Base-by-base conservation (phyloP, 1,140 invertebrate genomes). In the Cecropterus lyciades region DNA sequence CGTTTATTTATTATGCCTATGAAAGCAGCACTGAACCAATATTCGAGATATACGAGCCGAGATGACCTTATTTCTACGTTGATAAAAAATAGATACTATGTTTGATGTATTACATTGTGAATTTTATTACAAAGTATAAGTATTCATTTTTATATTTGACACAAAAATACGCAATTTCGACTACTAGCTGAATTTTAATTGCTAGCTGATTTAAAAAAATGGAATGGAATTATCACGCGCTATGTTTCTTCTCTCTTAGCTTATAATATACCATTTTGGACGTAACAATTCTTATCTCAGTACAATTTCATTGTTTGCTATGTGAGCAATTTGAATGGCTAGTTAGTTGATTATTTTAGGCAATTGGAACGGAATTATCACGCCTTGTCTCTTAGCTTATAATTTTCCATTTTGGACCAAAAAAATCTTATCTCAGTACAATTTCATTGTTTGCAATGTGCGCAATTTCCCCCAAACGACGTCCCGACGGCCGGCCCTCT, bases 401-500 rank as follows among this genome's bases (percentile, higher is more conserved):
- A 10, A 11, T 11, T 37, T 37, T 8, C n/a, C 37, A 40, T 11
- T 40, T 40, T 33, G 30, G 20, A 40, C 30, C 14, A 53, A 40
- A 53, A 53, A 40, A 9, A 8, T 56, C 74, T 88, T 88, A 89
- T 87, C 85, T 69, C 43, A 65, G 73, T 78, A 80, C 79, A 86
- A 86, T 89, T 85, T 84, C 83, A 85, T 88, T 89, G 85, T 89
- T 86, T 87, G 84, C 74, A 67, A 76, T 79, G 79, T 85, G 83
- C 85, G 87, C 84, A 89, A 82, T 89, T 86, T 86, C 83, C 83
- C 72, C 82, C 33, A 37, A 85, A 83, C 77, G 72, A 62, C 65
- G 67, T 70, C 66, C 72, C 49, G 43, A 24, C 51, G 27, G 8
- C 27, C 8, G 8, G 7, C 40, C 7, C 63, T 63, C 76, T 77